phyloP scores from a whole-genome alignment of 2,888 invertebrate genomes.

The Drosophila prolongata region DNA sequence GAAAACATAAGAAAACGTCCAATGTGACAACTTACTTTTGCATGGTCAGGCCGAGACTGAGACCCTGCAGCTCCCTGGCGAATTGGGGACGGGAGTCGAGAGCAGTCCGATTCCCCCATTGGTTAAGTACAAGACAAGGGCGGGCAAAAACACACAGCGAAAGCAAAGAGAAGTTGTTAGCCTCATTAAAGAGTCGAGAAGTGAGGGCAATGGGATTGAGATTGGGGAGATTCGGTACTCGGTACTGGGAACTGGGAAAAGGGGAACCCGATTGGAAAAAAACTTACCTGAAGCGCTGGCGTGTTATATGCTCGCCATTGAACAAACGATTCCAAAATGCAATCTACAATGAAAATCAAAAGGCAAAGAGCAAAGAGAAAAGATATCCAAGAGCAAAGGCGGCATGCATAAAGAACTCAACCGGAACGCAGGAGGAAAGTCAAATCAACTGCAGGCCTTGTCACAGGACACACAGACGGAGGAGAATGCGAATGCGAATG shows the following conservation, averaged over 20 bases:
- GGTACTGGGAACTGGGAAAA: no score
- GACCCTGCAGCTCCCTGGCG: slow-evolving; percentile 68
- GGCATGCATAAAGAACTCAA: slow-evolving; percentile 56
- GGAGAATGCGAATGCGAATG: slow-evolving; percentile 7
- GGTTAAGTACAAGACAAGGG: slow-evolving; percentile 74
- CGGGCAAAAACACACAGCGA: slow-evolving; percentile 45
- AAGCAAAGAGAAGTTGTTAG: slow-evolving; percentile 44
- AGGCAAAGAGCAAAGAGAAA: slow-evolving; percentile 21
- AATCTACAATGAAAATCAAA: slow-evolving; percentile 86
- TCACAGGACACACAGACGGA: slow-evolving; percentile 13
- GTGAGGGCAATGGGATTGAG: slow-evolving; percentile 1
- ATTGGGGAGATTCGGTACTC: not conserved
- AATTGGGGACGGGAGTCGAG: not conserved
- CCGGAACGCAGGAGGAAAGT: slow-evolving; percentile 37
- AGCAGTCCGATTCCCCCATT: slow-evolving; percentile 36
- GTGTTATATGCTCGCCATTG: slow-evolving; percentile 84
- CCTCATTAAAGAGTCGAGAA: slow-evolving; percentile 49
- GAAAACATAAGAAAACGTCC: slow-evolving; percentile 44
- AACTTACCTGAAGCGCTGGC: slow-evolving; percentile 87
- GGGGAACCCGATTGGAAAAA: not conserved
- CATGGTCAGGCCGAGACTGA: slow-evolving; percentile 64
- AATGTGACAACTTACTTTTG: slow-evolving; percentile 66
- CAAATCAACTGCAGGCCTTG: slow-evolving; percentile 47
- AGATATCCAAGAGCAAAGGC: slow-evolving; percentile 33
- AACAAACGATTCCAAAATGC: slow-evolving; percentile 87